Conservation (phyloP, 1,140 invertebrate genomes). For the Aculops lycopersici region DNA sequence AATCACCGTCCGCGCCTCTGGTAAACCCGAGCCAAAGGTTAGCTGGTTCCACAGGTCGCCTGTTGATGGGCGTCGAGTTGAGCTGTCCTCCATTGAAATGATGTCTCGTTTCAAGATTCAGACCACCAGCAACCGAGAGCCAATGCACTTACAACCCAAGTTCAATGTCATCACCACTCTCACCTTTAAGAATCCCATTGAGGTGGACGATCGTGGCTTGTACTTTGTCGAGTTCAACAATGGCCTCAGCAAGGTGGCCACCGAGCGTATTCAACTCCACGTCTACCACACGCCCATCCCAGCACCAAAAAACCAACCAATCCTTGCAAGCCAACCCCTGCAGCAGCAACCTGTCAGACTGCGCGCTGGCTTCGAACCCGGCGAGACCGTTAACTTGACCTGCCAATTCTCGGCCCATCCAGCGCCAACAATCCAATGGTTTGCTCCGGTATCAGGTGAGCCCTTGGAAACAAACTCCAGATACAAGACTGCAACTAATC, state of each 20-base stretch:
- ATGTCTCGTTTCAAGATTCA: too few species aligned
- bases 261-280: slow-evolving; percentile 27
- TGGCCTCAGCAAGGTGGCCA: slow-evolving; percentile 24
- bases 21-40: slow-evolving; percentile 46
- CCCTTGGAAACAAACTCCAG: slow-evolving; percentile 24
- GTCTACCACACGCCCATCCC: slow-evolving; percentile 52
- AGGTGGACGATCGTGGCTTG: slow-evolving; percentile 21
- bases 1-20: slow-evolving; percentile 44
- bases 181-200: slow-evolving; percentile 45
- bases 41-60: slow-evolving; percentile 54
- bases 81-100: slow-evolving; percentile 35
- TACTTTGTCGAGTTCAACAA: slow-evolving; percentile 29
- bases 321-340: slow-evolving; percentile 34
- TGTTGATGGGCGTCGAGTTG: slow-evolving; percentile 29
- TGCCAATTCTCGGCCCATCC: slow-evolving; percentile 68
- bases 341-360: slow-evolving; percentile 4
- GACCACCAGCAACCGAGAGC: slow-evolving; percentile 10
- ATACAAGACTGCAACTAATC: slow-evolving; percentile 44
- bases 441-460: slow-evolving; percentile 26
- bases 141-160: slow-evolving; percentile 22
- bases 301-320: slow-evolving; percentile 19
- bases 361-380: slow-evolving; percentile 32
- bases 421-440: slow-evolving; percentile 67
- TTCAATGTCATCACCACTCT: slow-evolving; percentile 41
- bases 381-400: slow-evolving; percentile 43